phyloP scores from a whole-genome alignment of 2,888 invertebrate species.

The Dasypolia templi region DNA sequence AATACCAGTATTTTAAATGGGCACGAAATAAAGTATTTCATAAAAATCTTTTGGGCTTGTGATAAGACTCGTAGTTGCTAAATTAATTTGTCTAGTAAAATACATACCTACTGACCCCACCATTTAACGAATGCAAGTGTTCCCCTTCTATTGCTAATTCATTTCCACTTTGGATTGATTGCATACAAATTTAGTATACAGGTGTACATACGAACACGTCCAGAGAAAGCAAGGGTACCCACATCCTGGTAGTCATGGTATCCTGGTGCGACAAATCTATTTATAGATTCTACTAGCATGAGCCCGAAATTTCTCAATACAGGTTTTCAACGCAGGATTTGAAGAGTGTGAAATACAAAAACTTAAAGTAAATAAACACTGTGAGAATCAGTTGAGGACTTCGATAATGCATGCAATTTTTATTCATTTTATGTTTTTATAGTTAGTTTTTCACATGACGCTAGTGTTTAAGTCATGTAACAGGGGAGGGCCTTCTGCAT shows the following conservation, averaged over 20 bases:
- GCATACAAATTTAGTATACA: not conserved
- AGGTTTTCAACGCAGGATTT: not conserved
- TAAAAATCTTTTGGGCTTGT: not conserved
- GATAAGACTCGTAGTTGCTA: not conserved
- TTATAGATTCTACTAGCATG: not conserved
- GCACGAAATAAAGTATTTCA: not conserved
- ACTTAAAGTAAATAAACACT: no score
- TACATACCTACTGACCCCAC: not conserved
- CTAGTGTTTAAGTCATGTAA: no score
- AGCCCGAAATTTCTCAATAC: no score
- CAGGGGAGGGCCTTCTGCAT: no score
- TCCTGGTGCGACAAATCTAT: constrained; percentile 3
- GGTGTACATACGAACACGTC: not conserved
- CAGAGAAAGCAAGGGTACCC: not conserved
- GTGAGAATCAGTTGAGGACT: no score
- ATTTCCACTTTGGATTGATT: not conserved
- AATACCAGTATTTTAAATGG: no score
- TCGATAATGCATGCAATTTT: no score
- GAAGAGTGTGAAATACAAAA: no score
- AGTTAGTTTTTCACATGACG: not conserved
- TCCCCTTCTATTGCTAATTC: not conserved
- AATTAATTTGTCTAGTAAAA: not conserved
- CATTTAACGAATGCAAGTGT: not conserved
- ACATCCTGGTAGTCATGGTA: not conserved
- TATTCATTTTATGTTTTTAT: not conserved